phyloP scores from a whole-genome alignment of 2,888 invertebrate species.

The Liopterus haemorrhoidalis region DNA sequence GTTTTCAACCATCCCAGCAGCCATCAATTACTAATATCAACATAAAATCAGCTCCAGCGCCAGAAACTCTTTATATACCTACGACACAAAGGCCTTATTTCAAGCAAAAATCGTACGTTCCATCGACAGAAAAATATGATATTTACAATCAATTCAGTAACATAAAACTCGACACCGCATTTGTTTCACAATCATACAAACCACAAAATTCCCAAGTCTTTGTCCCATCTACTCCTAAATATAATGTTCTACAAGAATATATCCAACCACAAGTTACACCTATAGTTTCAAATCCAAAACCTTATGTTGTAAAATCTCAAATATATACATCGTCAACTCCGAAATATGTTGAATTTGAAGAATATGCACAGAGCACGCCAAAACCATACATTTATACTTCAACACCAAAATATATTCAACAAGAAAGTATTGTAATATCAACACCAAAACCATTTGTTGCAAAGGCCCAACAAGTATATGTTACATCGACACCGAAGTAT shows the following conservation, averaged over 20 bases:
- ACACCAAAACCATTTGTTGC: background rate
- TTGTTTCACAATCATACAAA: too few species aligned
- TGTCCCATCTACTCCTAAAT: slow-evolving; percentile 17
- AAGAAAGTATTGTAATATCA: too few species aligned
- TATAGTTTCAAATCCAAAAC: too few species aligned
- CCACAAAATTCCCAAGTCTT: slow-evolving; percentile 14
- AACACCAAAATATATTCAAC: too few species aligned
- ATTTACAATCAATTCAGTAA: too few species aligned
- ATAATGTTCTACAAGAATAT: slow-evolving; percentile 16
- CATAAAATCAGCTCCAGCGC: slow-evolving; percentile 4
- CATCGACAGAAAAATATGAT: too few species aligned
- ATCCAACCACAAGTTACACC: slow-evolving; percentile 18
- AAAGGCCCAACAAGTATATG: background rate
- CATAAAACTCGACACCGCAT: too few species aligned
- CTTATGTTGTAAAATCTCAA: slow-evolving; percentile 11
- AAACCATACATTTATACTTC: too few species aligned
- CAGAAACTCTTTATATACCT: slow-evolving; percentile 9
- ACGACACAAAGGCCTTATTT: slow-evolving; percentile 35
- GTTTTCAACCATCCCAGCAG: slow-evolving; percentile 7
- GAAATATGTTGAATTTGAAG: slow-evolving; percentile 17
- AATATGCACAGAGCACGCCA: slow-evolving; percentile 15
- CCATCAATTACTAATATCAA: slow-evolving; percentile 5
- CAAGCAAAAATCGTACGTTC: slow-evolving; percentile 11
- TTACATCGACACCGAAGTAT: slow-evolving; percentile 3
- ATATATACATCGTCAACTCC: slow-evolving; percentile 15